phyloP scores from a whole-genome alignment of 2,888 invertebrate species.

The Drosophila flavopinicola region DNA sequence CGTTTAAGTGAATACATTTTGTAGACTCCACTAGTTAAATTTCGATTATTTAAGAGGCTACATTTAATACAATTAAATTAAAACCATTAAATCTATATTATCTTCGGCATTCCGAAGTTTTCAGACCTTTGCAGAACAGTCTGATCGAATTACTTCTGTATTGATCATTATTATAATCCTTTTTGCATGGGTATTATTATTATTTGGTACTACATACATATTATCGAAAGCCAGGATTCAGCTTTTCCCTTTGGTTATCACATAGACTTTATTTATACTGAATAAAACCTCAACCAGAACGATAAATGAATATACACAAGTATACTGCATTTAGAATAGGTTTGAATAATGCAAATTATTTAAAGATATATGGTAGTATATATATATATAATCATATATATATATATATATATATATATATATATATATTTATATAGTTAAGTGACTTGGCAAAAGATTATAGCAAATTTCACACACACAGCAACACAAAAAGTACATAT shows the following conservation, averaged over 20 bases:
- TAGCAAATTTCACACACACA: conserved; percentile 74
- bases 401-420: conserved; percentile 35
- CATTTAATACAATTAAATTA: conserved; percentile 35
- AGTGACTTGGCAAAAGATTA: conserved; percentile 49
- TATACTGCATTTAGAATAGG: conserved; percentile 75
- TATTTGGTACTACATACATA: background rate
- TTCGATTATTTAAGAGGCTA: conserved; percentile 46
- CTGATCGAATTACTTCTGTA: background rate
- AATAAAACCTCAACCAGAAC: conserved; percentile 60
- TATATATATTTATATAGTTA: conserved; percentile 55
- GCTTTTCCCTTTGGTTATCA: conserved; percentile 6
- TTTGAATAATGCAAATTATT: conserved; percentile 30
- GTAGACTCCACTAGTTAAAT: conserved; percentile 32
- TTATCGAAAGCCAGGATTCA: background rate
- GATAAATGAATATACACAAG: conserved; percentile 63
- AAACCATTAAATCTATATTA: background rate
- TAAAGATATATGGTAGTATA: conserved; percentile 40
- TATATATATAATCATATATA: conserved; percentile 44
- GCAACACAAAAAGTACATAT: conserved; percentile 82
- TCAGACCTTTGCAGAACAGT: conserved; percentile 7
- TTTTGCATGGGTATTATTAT: background rate
- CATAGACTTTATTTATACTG: conserved; percentile 45
- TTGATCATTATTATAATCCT: background rate
- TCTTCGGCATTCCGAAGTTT: background rate
- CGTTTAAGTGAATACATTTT: conserved; percentile 20